A percentile compares a stretch with the other conserved stretches of the same genome.
phyloP scores from a whole-genome alignment of 2,797 vertebrate genomes.

The Myripristis murdjan region DNA sequence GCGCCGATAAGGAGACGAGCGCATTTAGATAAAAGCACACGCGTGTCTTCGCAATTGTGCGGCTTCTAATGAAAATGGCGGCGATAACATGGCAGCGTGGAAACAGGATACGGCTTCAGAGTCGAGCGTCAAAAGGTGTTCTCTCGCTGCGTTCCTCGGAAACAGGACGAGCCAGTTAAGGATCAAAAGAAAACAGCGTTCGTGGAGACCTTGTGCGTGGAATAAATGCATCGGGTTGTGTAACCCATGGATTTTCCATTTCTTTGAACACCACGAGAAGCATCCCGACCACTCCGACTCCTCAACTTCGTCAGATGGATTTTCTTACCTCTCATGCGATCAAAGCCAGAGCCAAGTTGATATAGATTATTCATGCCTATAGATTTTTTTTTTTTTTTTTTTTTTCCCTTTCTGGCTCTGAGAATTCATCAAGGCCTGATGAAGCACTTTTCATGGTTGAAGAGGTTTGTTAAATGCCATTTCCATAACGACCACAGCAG shows the following conservation, averaged over 20 bases:
- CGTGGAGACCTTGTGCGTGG: neutral
- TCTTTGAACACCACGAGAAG: constrained; percentile 28
- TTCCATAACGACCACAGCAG: neutral
- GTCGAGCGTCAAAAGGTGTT: constrained; percentile 3
- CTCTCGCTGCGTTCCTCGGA: constrained; percentile 9
- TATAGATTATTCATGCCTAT: constrained; percentile 55
- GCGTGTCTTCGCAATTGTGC: neutral
- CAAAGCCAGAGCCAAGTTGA: constrained; percentile 23
- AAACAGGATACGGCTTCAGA: constrained; percentile 29
- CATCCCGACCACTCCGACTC: constrained; percentile 26
- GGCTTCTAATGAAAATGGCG: neutral
- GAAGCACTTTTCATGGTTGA: constrained; percentile 4
- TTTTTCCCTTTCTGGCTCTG: neutral
- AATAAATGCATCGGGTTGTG: constrained; percentile 23
- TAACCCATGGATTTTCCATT: constrained; percentile 27
- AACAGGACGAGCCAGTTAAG: constrained; percentile 11
- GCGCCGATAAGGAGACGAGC: constrained; percentile 6
- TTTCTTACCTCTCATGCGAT: constrained; percentile 43
- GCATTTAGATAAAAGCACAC: neutral
- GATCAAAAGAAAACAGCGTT: constrained; percentile 9
- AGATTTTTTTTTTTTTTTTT: constrained; percentile 28
- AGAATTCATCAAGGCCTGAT: constrained; percentile 21
- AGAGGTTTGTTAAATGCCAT: constrained; percentile 8
- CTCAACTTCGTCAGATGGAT: constrained; percentile 42
- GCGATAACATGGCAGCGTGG: neutral